Percentiles rank a stretch among this genome's conserved stretches.
Evolutionary conservation across 2,113 vertebrate genomes (phyloP).

Genomic region (Pseudopodoces humilis): DNA sequence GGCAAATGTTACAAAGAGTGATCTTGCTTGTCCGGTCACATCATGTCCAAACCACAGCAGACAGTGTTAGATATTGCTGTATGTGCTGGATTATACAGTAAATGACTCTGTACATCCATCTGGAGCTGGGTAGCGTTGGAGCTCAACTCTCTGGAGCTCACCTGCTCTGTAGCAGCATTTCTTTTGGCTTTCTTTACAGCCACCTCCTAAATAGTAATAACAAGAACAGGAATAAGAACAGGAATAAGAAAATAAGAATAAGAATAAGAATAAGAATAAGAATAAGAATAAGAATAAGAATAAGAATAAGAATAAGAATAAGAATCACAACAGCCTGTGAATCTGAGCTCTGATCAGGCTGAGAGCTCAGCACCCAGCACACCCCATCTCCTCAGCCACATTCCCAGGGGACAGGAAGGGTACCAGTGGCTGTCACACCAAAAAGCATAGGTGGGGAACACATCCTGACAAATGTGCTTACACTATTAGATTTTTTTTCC

Average conservation of each 20-base stretch:
- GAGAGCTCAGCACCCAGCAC: not conserved
- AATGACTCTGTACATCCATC: not conserved
- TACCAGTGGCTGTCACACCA: not conserved
- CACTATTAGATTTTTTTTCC: not conserved
- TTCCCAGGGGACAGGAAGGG: not conserved
- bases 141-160: not conserved
- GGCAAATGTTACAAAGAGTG: not conserved
- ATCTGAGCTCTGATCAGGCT: not conserved
- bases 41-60: not conserved
- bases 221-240: not conserved
- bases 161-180: not conserved
- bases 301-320: not conserved
- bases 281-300: not conserved
- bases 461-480: conserved; percentile 21
- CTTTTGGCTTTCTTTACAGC: not conserved
- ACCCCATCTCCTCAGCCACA: not conserved
- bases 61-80: not conserved
- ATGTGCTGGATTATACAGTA: not conserved
- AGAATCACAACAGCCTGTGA: not conserved
- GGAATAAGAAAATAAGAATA: not conserved
- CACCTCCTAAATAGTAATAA: not conserved
- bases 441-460: not conserved
- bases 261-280: not conserved
- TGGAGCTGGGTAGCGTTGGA: not conserved
- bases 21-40: not conserved